Percentiles rank a stretch among this genome's conserved stretches.
Conservation (phyloP, 2,797 vertebrate genomes). For the Poecilia wingei region DNA sequence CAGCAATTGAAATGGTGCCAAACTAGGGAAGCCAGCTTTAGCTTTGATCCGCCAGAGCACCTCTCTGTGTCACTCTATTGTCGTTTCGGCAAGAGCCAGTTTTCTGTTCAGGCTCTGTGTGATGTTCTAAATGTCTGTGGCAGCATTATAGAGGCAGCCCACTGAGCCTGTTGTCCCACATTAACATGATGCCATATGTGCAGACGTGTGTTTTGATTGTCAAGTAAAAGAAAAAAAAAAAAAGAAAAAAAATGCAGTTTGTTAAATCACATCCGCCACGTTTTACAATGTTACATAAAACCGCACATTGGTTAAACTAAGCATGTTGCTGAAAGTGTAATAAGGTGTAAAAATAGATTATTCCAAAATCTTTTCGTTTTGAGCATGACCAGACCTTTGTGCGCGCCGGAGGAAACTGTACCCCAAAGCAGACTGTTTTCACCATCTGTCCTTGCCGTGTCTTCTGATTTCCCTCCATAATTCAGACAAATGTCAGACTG, state of each 20-base stretch:
- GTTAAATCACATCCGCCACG: slow-evolving; percentile 16
- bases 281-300: not conserved
- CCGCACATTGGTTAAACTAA: not conserved
- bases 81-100: slow-evolving; percentile 23
- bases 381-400: slow-evolving; percentile 13
- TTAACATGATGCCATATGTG: slow-evolving; percentile 27
- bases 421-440: slow-evolving; percentile 55
- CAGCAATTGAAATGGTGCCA: slow-evolving; percentile 25
- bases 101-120: slow-evolving; percentile 38
- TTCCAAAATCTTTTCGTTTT: not conserved
- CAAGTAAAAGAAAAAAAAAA: not conserved
- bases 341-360: not conserved
- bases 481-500: slow-evolving; percentile 74
- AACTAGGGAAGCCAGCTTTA: slow-evolving; percentile 16
- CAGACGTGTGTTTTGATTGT: slow-evolving; percentile 32
- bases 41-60: slow-evolving; percentile 41
- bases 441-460: slow-evolving; percentile 73
- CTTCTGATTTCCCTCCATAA: slow-evolving; percentile 72
- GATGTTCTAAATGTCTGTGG: slow-evolving; percentile 56
- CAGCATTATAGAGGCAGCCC: slow-evolving; percentile 44
- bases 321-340: not conserved
- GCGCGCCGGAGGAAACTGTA: slow-evolving; percentile 26
- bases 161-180: slow-evolving; percentile 44
- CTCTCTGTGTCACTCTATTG: slow-evolving; percentile 10
- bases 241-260: not conserved